Evolutionary conservation across 30 jellyfish, hydroid and myxozoan genomes (phyloP), one percentile per base, ranked within the genome.

Genomic region (Sanderia malayensis): DNA sequence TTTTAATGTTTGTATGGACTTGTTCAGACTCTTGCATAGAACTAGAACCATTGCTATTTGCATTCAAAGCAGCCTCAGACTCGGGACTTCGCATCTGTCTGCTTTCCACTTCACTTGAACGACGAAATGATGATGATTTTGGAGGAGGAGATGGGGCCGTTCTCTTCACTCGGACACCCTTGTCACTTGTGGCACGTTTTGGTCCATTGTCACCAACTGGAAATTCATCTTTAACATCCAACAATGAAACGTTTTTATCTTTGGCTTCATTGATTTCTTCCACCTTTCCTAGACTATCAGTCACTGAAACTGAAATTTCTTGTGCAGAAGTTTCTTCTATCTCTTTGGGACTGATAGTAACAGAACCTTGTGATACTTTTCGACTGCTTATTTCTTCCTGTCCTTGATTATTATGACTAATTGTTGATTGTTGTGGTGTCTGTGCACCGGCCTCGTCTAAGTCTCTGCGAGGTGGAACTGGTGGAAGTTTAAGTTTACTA

Each of bases 401-500:
- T n/a, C n/a, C n/a, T n/a, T n/a, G n/a, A n/a, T n/a, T n/a, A n/a
- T n/a, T n/a, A n/a, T n/a, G n/a, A n/a, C n/a, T n/a, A n/a, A n/a
- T n/a, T n/a, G n/a, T n/a, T n/a, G n/a, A n/a, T n/a, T n/a, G n/a
- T n/a, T n/a, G n/a, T n/a, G n/a, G n/a, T n/a, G n/a, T n/a, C n/a
- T n/a, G n/a, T n/a, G n/a, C n/a, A n/a, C n/a, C n/a, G n/a, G n/a
- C n/a, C n/a, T 61, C 88, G 7, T 61, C 80, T n/a, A 78, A 82
- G 49, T 78, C 89, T 17, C 26, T 22, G 18, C 89, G 61, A 28
- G 89, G 76, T 29, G 89, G 89, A 9, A 78, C 66, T 24, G 4
- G 71, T 10, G 85, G 85, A 1, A 60, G 26, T 1, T 2, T 23
- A 0, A 2, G 73, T 66, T 37, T 4, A 32, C 6, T 27, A 1